phyloP scores from a whole-genome alignment of 2,113 vertebrate species.

The Dipodomys merriami region DNA sequence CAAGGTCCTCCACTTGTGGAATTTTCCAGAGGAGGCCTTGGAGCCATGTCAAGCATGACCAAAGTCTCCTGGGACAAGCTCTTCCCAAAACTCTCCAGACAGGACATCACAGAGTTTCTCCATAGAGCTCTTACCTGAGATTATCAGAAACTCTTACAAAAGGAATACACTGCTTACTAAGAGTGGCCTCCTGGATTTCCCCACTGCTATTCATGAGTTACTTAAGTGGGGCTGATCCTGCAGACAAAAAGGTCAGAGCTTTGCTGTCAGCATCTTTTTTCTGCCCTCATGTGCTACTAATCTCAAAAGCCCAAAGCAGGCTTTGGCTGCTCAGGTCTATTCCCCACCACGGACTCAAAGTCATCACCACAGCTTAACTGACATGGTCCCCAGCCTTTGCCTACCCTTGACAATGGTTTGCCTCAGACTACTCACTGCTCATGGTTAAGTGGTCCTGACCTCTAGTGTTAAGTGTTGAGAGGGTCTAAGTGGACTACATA shows the following conservation, averaged over 20 bases:
- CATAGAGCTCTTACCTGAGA: background rate
- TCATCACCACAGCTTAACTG: background rate
- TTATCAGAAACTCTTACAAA: background rate
- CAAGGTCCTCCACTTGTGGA: background rate
- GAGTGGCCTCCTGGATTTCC: background rate
- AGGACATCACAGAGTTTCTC: background rate
- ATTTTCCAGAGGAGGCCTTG: slow-evolving; percentile 44
- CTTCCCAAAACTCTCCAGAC: background rate
- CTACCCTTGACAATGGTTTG: background rate
- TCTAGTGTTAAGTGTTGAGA: background rate
- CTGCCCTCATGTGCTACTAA: background rate
- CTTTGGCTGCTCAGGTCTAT: background rate
- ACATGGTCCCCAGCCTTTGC: too few species aligned
- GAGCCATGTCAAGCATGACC: background rate
- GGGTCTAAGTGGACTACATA: background rate
- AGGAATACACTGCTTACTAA: background rate
- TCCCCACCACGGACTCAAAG: background rate
- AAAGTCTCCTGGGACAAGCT: background rate
- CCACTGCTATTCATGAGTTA: background rate
- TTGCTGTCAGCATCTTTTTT: background rate
- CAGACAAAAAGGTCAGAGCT: background rate
- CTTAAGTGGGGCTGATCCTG: background rate
- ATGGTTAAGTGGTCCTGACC: background rate
- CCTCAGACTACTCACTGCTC: background rate
- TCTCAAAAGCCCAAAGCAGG: background rate